Base-by-base conservation (phyloP, 2,797 vertebrate genomes). In the Sebastes vulpes region DNA sequence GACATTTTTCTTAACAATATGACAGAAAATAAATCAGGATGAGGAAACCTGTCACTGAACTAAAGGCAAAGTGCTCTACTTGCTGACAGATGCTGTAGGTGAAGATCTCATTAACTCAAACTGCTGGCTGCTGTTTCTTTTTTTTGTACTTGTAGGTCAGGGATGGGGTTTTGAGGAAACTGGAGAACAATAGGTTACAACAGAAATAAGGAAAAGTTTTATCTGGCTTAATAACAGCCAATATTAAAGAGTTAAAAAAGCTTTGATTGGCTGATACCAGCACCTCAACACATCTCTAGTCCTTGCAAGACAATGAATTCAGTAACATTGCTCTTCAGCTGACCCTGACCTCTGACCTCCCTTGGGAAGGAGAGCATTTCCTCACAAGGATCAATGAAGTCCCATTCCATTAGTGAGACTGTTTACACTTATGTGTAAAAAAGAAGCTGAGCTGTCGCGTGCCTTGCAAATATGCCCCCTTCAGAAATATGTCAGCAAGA, bases 271-370 rank as follows among this genome's bases (percentile, higher is more conserved):
- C 35, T 61, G 38, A 78, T 3, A 46, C n/a, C 48, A 50, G 42
- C 1, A 16, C 4, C 53, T 57, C 2, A 4, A 18, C 9, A 29
- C 35, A 31, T 65, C 26, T 29, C 5, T 8, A 42, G 16, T 68
- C 72, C 2, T 14, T 29, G 6, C 16, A 8, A 46, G 16, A 46
- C 42, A 46, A 46, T 46, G 16, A 46, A 46, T 46, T 46, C 16
- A 46, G 0, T 0, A 46, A 46, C 42, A 46, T 46, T 18, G 69
- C 71, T 75, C 65, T 53, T 58, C 46, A 46, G 2, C 35, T 50
- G 63, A 81, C 56, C 26, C 31, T 67, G 75, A 82, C 67, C 70
- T 83, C 67, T 69, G 72, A 72, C 52, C 58, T 66, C 57, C 56
- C 54, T 50, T 1, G 52, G 53, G 23, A 52, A 23, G 60, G 61